These are phyloP conservation scores for Euproctis similis DNA, from an alignment of 2,888 invertebrate species.

Conservation along the genomic window DNA sequence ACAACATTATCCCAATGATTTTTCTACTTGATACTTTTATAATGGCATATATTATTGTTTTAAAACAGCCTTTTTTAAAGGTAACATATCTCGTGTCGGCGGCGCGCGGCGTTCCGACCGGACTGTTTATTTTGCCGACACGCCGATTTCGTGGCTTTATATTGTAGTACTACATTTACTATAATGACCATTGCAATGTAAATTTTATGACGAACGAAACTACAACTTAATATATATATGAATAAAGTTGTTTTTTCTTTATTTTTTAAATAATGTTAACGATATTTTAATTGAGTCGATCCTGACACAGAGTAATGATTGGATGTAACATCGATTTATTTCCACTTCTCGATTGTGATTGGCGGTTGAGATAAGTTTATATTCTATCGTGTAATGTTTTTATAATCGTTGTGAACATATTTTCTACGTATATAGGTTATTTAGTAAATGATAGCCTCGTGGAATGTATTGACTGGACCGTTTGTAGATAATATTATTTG, in stretches of 20 bases:
- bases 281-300: slow-evolving; percentile 76
- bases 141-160: slow-evolving; percentile 73
- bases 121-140: slow-evolving; percentile 72
- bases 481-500: no score
- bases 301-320: slow-evolving; percentile 75
- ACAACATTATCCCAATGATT: slow-evolving; percentile 4
- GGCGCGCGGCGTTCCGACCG: slow-evolving; percentile 46
- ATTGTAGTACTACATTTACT: slow-evolving; percentile 62
- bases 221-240: slow-evolving; percentile 27
- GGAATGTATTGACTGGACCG: slow-evolving; percentile 9
- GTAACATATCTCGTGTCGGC: slow-evolving; percentile 42
- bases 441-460: slow-evolving; percentile 24
- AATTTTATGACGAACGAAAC: slow-evolving; percentile 32
- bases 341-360: slow-evolving; percentile 73
- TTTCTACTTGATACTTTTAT: slow-evolving; percentile 44
- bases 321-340: slow-evolving; percentile 75
- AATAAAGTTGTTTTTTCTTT: slow-evolving; percentile 50
- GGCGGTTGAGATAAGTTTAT: slow-evolving; percentile 71
- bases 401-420: slow-evolving; percentile 57
- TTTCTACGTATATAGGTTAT: slow-evolving; percentile 40
- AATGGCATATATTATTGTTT: slow-evolving; percentile 49
- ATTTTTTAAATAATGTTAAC: slow-evolving; percentile 57
- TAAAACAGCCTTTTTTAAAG: no score
- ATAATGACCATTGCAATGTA: slow-evolving; percentile 71
- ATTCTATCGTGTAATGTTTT: slow-evolving; percentile 68